Percentiles rank a stretch among this genome's conserved stretches.
phyloP scores from a whole-genome alignment of 2,113 vertebrate genomes.

The Hemiscyllium ocellatum region DNA sequence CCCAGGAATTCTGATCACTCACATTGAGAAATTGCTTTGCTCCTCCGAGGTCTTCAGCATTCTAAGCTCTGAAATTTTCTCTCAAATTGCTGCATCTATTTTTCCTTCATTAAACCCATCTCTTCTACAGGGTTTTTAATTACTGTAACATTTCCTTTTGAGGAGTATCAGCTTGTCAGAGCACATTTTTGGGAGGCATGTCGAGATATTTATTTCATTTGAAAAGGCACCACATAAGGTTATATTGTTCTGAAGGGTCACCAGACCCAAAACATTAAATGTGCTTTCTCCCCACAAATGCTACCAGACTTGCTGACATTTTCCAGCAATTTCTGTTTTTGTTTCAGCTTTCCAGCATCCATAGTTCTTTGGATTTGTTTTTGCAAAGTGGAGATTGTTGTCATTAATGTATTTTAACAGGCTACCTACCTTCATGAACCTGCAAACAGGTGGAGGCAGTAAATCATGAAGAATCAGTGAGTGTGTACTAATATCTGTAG shows the following conservation, averaged over 20 bases:
- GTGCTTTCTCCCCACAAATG: too few relatives aligned
- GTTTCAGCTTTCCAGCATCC: too few relatives aligned
- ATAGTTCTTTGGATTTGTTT: too few relatives aligned
- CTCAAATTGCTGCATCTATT: background rate
- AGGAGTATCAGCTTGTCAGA: background rate
- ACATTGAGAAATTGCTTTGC: background rate
- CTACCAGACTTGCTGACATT: too few relatives aligned
- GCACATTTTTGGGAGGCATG: background rate
- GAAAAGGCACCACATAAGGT: background rate
- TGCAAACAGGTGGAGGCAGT: slow-evolving; percentile 89
- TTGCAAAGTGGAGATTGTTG: background rate
- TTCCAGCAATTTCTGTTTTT: too few relatives aligned
- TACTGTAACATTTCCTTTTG: background rate
- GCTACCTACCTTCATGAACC: slow-evolving; percentile 92
- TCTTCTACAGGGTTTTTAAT: background rate
- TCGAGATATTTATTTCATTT: background rate
- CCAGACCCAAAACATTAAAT: too few relatives aligned
- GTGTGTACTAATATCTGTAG: slow-evolving; percentile 96
- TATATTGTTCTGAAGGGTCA: background rate
- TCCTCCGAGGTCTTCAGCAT: background rate
- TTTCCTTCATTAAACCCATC: background rate
- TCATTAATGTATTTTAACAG: background rate
- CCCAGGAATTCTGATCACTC: background rate
- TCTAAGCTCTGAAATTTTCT: background rate
- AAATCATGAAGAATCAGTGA: slow-evolving; percentile 93